Evolutionary conservation across 2,888 invertebrate species (phyloP).

Genomic region (Beris morrisii): DNA sequence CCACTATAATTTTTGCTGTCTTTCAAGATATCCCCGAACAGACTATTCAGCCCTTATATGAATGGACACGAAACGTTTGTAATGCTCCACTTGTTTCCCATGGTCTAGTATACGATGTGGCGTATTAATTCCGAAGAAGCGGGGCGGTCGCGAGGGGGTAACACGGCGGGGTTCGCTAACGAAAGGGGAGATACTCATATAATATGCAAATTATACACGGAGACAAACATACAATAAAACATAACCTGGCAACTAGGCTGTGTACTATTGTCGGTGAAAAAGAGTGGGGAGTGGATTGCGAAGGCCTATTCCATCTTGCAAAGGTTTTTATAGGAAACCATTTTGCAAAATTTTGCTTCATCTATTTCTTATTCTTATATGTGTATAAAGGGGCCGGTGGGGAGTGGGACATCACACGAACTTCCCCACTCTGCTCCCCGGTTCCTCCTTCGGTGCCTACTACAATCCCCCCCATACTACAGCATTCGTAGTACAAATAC

Average conservation of each 20-base stretch:
- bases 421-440: conserved; percentile 8
- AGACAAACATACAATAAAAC: conserved; percentile 19
- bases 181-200: conserved; percentile 3
- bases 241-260: conserved; percentile 6
- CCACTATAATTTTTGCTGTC: too few relatives aligned
- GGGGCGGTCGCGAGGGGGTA: too few relatives aligned
- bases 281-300: too few relatives aligned
- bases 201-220: conserved; percentile 27
- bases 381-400: conserved; percentile 9
- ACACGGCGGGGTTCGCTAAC: too few relatives aligned
- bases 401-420: conserved; percentile 5
- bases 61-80: conserved; percentile 20
- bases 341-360: conserved; percentile 22
- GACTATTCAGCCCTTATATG: conserved; percentile 11
- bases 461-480: conserved; percentile 7
- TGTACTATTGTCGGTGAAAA: neutral
- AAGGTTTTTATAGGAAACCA: conserved; percentile 19
- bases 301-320: too few relatives aligned
- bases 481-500: conserved; percentile 5
- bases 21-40: neutral
- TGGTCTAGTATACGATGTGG: too few relatives aligned
- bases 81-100: conserved; percentile 17
- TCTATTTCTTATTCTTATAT: conserved; percentile 24
- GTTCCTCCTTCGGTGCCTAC: neutral
- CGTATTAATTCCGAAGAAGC: too few relatives aligned